Evolutionary conservation across 2,797 vertebrate species (phyloP).

Genomic region (Scyliorhinus canicula): DNA sequence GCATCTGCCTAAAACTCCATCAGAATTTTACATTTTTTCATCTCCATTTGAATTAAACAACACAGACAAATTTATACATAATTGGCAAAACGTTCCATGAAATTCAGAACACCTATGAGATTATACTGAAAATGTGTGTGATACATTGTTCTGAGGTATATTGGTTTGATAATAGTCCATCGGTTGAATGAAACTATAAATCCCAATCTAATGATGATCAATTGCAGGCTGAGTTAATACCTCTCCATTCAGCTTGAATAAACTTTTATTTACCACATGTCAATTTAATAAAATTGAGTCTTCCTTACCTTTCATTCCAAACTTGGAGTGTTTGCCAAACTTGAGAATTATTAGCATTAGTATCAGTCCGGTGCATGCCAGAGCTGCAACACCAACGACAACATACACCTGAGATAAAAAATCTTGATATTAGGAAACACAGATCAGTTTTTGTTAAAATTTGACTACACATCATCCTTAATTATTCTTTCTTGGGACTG

Average conservation of each 20-base stretch:
- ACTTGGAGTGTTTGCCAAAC: slow-evolving; percentile 94
- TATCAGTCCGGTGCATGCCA: slow-evolving; percentile 87
- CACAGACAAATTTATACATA: background rate
- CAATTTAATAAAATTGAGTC: too few relatives aligned
- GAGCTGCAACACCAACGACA: slow-evolving; percentile 87
- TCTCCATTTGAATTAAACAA: background rate
- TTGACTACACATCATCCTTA: background rate
- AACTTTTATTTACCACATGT: background rate
- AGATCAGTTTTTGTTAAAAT: background rate
- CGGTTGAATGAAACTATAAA: background rate
- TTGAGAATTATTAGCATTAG: slow-evolving; percentile 91
- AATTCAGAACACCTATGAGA: background rate
- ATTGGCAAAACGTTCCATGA: background rate
- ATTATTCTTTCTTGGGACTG: background rate
- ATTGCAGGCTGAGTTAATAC: background rate
- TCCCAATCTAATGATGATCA: background rate
- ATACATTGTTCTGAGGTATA: background rate
- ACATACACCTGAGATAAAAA: slow-evolving; percentile 75
- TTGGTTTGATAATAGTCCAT: background rate
- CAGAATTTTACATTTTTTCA: background rate
- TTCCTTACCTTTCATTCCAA: slow-evolving; percentile 98
- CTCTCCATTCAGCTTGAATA: background rate
- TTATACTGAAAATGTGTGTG: too few relatives aligned
- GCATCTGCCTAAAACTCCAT: background rate
- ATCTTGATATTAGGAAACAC: background rate